A percentile compares a stretch with the other conserved stretches of the same genome.
Conservation (phyloP, 2,797 vertebrate species). For the Rhodeus uyekii region DNA sequence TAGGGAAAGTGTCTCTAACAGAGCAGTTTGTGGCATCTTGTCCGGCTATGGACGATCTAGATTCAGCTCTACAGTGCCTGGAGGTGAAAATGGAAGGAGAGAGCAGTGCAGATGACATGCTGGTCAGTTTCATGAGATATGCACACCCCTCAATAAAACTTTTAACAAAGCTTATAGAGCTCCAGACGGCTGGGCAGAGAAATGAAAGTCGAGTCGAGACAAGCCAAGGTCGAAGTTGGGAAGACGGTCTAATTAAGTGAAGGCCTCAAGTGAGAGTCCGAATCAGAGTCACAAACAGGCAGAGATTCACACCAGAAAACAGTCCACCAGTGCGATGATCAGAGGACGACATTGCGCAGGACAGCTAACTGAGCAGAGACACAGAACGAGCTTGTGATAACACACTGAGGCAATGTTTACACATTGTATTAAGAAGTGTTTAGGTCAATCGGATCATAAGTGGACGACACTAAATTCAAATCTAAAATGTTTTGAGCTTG, state of each 20-base stretch:
- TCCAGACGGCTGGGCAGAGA: neutral
- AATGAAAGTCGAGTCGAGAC: neutral
- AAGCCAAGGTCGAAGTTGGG: neutral
- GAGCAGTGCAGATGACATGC: slow-evolving; percentile 59
- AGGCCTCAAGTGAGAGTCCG: no score
- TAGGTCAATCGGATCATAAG: no score
- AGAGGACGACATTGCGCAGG: neutral
- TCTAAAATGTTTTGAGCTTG: no score
- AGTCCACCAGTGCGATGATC: neutral
- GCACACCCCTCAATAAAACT: neutral
- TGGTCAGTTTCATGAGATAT: slow-evolving; percentile 66
- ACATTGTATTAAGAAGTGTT: no score
- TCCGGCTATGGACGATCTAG: slow-evolving; percentile 75
- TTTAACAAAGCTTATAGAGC: neutral
- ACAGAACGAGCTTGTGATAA: no score
- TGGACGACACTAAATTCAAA: no score
- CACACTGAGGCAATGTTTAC: no score
- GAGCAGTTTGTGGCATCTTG: slow-evolving; percentile 55
- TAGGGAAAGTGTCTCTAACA: slow-evolving; percentile 75
- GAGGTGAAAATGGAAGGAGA: slow-evolving; percentile 78
- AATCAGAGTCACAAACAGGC: neutral
- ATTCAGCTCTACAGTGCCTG: slow-evolving; percentile 75
- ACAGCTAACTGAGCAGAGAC: no score
- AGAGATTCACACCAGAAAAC: neutral
- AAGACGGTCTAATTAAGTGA: no score